These are phyloP conservation scores for Blomia tropicalis DNA, from an alignment of 2,888 invertebrate genomes.

Conservation along the genomic window DNA sequence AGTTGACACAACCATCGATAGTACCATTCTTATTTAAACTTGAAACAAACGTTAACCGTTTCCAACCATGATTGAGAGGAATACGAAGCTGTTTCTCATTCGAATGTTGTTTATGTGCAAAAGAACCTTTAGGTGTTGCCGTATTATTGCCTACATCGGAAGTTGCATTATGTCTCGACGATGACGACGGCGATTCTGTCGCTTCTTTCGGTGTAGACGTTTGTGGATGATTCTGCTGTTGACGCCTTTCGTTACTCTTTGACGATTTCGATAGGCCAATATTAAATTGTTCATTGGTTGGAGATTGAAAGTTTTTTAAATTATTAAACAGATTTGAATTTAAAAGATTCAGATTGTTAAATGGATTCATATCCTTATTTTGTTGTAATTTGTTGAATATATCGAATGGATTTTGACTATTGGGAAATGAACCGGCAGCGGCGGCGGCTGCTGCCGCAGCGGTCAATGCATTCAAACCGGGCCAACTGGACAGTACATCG, in stretches of 20 bases:
- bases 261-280: not conserved
- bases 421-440: not conserved
- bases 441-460: not conserved
- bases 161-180: too few species aligned
- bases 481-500: not conserved
- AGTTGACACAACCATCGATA: slow-evolving; percentile 84
- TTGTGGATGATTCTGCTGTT: too few species aligned
- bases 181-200: not conserved
- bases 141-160: too few species aligned
- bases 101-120: slow-evolving; percentile 36
- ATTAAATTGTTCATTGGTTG: not conserved
- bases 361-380: not conserved
- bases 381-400: not conserved
- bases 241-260: not conserved
- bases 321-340: slow-evolving; percentile 2
- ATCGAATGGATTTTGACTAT: not conserved
- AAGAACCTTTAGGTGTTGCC: not conserved
- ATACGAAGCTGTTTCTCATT: slow-evolving; percentile 48
- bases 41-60: slow-evolving; percentile 73
- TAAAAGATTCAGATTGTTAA: slow-evolving; percentile 2
- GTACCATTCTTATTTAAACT: slow-evolving; percentile 63
- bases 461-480: slow-evolving; percentile 10
- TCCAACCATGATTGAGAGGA: slow-evolving; percentile 65
- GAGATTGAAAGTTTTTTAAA: slow-evolving; percentile 1
- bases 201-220: not conserved